phyloP scores from a whole-genome alignment of 2,888 invertebrate species.

The Hydrotaea diabolus region DNA sequence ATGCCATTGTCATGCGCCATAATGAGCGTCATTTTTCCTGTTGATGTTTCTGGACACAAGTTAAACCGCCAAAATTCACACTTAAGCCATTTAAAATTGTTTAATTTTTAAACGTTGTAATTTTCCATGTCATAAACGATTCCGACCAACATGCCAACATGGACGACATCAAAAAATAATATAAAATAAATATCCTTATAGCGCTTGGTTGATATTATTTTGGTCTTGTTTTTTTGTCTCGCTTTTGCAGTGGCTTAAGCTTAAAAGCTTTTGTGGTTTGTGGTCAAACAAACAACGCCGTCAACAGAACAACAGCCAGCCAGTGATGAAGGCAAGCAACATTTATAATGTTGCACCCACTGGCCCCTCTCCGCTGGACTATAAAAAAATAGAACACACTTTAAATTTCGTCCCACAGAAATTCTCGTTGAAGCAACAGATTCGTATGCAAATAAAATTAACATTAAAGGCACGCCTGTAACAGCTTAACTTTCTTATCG shows the following conservation, averaged over 20 bases:
- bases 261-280: constrained; percentile 67
- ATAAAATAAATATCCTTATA: constrained; percentile 23
- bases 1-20: constrained; percentile 23
- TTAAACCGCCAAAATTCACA: constrained; percentile 59
- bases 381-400: too few relatives aligned
- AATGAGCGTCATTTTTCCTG: neutral
- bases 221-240: neutral
- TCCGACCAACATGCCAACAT: neutral
- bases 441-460: constrained; percentile 7
- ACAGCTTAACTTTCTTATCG: neutral
- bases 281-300: constrained; percentile 50
- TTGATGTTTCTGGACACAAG: constrained; percentile 48
- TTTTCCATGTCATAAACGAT: constrained; percentile 28
- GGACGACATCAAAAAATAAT: constrained; percentile 14
- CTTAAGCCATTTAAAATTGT: constrained; percentile 61
- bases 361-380: neutral
- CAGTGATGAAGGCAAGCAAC: neutral
- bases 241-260: constrained; percentile 57
- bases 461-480: constrained; percentile 3
- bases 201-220: neutral
- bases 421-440: neutral
- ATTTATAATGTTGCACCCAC: neutral
- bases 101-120: constrained; percentile 59
- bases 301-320: constrained; percentile 22
- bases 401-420: neutral